phyloP scores from a whole-genome alignment of 2,888 invertebrate species.

The Drosophila hamatofila region DNA sequence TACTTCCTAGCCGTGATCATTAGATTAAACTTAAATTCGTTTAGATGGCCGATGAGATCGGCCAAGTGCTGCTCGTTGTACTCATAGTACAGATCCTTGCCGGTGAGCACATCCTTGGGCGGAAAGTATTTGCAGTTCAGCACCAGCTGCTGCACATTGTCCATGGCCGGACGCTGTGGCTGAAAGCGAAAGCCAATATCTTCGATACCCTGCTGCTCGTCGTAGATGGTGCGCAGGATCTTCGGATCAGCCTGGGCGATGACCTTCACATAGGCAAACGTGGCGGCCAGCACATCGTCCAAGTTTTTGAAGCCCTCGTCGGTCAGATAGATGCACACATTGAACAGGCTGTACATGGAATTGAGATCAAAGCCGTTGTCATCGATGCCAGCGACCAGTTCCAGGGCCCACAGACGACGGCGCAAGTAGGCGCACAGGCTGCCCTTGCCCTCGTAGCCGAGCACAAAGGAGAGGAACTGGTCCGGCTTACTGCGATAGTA shows the following conservation, averaged over 20 bases:
- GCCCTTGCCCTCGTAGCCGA: slow-evolving; percentile 95
- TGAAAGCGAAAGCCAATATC: slow-evolving; percentile 90
- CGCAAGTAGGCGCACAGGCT: slow-evolving; percentile 92
- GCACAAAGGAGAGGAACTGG: slow-evolving; percentile 91
- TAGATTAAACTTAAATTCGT: slow-evolving; percentile 83
- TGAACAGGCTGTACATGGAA: slow-evolving; percentile 91
- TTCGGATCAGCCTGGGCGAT: slow-evolving; percentile 85
- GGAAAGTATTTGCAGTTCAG: slow-evolving; percentile 93
- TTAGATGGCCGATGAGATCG: slow-evolving; percentile 74
- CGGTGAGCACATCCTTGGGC: slow-evolving; percentile 92
- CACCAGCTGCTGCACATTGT: slow-evolving; percentile 91
- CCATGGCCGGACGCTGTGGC: slow-evolving; percentile 89
- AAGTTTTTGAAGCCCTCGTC: slow-evolving; percentile 91
- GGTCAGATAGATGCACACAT: slow-evolving; percentile 90
- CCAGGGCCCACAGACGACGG: slow-evolving; percentile 90
- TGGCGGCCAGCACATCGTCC: slow-evolving; percentile 90
- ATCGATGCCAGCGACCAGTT: slow-evolving; percentile 89
- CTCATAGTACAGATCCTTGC: slow-evolving; percentile 90
- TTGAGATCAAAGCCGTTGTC: slow-evolving; percentile 92
- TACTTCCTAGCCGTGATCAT: slow-evolving; percentile 83
- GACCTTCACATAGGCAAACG: slow-evolving; percentile 93
- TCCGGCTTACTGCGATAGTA: slow-evolving; percentile 85
- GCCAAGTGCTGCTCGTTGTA: slow-evolving; percentile 89
- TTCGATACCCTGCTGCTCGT: slow-evolving; percentile 90
- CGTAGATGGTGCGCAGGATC: slow-evolving; percentile 67